These are phyloP conservation scores for Aphaenogaster floridana DNA, from an alignment of 1,140 invertebrate genomes.

Conservation along the genomic window DNA sequence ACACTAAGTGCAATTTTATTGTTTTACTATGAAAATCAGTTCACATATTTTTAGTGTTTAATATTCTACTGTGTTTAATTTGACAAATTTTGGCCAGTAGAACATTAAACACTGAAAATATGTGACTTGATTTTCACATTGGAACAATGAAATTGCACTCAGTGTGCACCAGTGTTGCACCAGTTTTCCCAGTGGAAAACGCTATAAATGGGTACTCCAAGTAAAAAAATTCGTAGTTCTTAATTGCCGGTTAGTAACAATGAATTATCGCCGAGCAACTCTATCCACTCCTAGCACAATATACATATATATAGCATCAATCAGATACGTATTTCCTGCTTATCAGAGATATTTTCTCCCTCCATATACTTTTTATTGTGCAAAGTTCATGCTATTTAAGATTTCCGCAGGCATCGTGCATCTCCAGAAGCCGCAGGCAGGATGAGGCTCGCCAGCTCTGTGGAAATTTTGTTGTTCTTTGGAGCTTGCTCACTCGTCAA, in stretches of 20 bases:
- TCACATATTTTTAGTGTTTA: too few relatives aligned
- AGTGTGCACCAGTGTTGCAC: too few relatives aligned
- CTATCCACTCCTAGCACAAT: background rate
- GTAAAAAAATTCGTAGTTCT: background rate
- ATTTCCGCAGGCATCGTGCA: too few relatives aligned
- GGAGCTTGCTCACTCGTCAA: background rate
- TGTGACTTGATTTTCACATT: too few relatives aligned
- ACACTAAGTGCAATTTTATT: too few relatives aligned
- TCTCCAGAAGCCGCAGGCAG: background rate
- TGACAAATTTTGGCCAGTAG: too few relatives aligned
- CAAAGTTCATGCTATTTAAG: background rate
- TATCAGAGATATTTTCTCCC: constrained; percentile 52
- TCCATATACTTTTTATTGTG: background rate
- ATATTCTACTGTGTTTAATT: too few relatives aligned
- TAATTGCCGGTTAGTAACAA: background rate
- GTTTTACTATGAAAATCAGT: too few relatives aligned
- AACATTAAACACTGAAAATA: too few relatives aligned
- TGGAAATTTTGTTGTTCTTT: background rate
- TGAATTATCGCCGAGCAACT: background rate
- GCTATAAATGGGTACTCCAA: too few relatives aligned
- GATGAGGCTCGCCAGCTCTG: background rate
- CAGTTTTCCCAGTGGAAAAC: too few relatives aligned
- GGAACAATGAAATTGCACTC: too few relatives aligned
- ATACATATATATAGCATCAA: background rate
- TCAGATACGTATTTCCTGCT: background rate